Conservation (phyloP, 2,888 invertebrate species). For the Drosophila barbarae region DNA sequence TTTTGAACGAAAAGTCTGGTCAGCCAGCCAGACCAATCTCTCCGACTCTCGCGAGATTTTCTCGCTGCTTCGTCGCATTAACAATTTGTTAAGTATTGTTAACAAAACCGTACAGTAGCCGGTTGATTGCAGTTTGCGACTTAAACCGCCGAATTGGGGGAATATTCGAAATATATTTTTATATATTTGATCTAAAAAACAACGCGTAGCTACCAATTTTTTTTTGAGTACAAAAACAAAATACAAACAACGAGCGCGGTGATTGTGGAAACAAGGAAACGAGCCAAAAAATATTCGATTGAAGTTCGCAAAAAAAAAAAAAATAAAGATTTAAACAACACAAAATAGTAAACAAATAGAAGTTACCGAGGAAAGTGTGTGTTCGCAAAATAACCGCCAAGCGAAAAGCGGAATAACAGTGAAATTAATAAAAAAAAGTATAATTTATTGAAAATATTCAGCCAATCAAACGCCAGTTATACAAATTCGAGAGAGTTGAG, state of each 20-base stretch:
- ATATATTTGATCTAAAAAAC: constrained; percentile 2
- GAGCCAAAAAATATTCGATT: constrained; percentile 2
- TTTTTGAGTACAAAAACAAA: constrained; percentile 15
- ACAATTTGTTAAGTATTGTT: constrained; percentile 37
- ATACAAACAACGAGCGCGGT: constrained; percentile 12
- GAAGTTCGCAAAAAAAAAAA: constrained; percentile 2
- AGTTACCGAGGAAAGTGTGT: constrained; percentile 48
- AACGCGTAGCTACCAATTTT: constrained; percentile 1
- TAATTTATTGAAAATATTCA: constrained; percentile 63
- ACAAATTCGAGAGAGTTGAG: constrained; percentile 40
- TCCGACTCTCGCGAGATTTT: constrained; percentile 11
- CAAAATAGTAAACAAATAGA: constrained; percentile 50
- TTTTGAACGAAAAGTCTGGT: background rate
- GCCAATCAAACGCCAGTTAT: constrained; percentile 41
- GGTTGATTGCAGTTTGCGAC: constrained; percentile 19
- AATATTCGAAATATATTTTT: background rate
- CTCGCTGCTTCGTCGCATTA: constrained; percentile 15
- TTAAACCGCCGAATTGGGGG: constrained; percentile 2
- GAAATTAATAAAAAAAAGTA: constrained; percentile 60
- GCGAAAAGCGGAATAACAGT: constrained; percentile 56
- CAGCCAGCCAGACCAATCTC: background rate
- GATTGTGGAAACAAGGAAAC: constrained; percentile 16
- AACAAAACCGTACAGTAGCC: constrained; percentile 36
- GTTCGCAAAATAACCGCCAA: constrained; percentile 31
- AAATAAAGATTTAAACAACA: background rate